Conservation (phyloP, 2,888 invertebrate species). For the Neocrepidodera transversa region DNA sequence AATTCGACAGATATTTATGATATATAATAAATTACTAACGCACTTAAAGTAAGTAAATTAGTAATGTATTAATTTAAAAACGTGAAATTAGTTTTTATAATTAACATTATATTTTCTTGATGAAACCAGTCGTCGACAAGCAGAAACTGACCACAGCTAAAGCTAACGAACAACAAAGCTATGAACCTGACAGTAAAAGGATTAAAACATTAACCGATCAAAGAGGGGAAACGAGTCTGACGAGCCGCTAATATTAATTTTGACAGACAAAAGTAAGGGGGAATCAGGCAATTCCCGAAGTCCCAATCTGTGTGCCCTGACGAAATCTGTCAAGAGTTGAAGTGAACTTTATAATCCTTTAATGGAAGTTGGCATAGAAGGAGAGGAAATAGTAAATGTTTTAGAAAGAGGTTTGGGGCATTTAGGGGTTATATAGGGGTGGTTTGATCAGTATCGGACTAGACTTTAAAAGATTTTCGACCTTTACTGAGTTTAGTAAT, state of each 20-base stretch:
- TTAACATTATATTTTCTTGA: no score
- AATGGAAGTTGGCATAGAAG: constrained; percentile 41
- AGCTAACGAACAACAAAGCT: constrained; percentile 21
- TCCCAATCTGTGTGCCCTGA: constrained; percentile 34
- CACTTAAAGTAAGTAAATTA: no score
- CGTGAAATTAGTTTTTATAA: no score
- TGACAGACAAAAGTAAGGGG: constrained; percentile 43
- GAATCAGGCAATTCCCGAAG: constrained; percentile 36
- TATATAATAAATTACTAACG: no score
- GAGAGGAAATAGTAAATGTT: constrained; percentile 39
- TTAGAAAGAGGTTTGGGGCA: constrained; percentile 34
- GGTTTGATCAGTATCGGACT: not conserved
- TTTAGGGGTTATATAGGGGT: constrained; percentile 27
- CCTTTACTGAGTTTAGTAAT: no score
- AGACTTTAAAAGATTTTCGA: no score
- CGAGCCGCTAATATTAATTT: constrained; percentile 41
- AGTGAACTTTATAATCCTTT: constrained; percentile 44
- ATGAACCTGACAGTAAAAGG: constrained; percentile 36
- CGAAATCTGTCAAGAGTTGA: constrained; percentile 43
- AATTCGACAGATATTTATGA: no score
- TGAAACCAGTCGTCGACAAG: not conserved
- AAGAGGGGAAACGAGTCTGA: constrained; percentile 31
- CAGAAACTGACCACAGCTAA: constrained; percentile 17
- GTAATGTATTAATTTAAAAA: no score
- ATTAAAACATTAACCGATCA: constrained; percentile 42